Evolutionary conservation across 2,113 vertebrate species (phyloP), one percentile per base, ranked within the genome.

Genomic region (Sturnira hondurensis): DNA sequence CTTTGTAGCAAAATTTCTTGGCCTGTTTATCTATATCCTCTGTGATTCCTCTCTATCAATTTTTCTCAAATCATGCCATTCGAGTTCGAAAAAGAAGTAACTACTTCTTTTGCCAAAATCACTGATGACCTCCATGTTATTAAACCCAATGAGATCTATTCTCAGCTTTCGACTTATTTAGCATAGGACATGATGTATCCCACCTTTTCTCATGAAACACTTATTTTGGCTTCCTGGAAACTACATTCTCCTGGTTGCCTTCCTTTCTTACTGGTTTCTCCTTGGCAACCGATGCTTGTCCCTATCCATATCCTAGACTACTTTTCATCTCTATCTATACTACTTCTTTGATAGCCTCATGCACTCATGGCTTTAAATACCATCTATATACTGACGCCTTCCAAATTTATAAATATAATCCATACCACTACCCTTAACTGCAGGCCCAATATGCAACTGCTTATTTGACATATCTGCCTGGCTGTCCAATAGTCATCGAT

Each of bases 91-190:
- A n/a, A n/a, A n/a, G n/a, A n/a, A n/a, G n/a, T n/a, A n/a, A n/a
- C n/a, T n/a, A 24, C 2, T 28, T 97, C 70, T 92, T 92, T 91
- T 71, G 36, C 84, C 24, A 68, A 41, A 33, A 43, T 93, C 41
- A 77, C 12, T 14, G 31, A n/a, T 22, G 58, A 84, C 22, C 13
- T 83, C 41, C n/a, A 38, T 73, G 20, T 15, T 73, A 13, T 91
- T 90, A 82, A 77, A 52, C 71, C 76, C 33, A 58, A 10, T 7
- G 28, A 58, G 24, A 58, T 58, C 10, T 22, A 50, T 56, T 92
- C 43, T 89, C 16, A 82, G 20, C 14, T 70, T 19, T 85, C 20
- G 36, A 89, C 38, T 92, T 65, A 47, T 45, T 74, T 73, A 58
- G 22, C 19, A 24, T 7, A 7, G 13, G 50, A 33, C 45, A 50